These are phyloP conservation scores for Onychomys leucogaster DNA, from an alignment of 2,797 vertebrate species.

Conservation along the genomic window DNA sequence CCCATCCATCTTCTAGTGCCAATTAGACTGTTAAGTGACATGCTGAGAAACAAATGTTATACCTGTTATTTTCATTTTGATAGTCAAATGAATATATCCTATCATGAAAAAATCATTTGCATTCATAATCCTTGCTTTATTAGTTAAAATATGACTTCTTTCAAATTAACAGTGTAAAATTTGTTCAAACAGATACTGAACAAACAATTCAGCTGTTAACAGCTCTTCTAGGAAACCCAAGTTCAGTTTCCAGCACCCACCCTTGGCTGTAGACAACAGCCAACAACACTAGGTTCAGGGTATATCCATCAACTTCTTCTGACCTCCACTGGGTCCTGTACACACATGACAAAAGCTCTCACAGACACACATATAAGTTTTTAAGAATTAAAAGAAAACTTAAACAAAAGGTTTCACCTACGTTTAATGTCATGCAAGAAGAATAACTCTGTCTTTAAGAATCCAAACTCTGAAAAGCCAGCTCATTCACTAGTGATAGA, in stretches of 20 bases:
- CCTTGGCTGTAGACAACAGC: no score
- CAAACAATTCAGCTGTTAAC: background rate
- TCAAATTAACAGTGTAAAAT: background rate
- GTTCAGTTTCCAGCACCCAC: background rate
- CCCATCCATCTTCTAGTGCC: background rate
- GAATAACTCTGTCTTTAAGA: background rate
- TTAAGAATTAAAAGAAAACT: background rate
- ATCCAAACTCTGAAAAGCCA: background rate
- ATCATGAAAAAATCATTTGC: background rate
- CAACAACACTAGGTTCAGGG: background rate
- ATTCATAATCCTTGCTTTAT: background rate
- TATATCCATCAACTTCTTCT: background rate
- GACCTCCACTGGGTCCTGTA: fast-evolving
- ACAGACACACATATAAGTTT: background rate
- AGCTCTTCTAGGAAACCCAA: background rate
- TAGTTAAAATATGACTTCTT: background rate
- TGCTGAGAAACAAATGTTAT: background rate
- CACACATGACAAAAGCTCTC: no score
- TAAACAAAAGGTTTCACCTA: background rate
- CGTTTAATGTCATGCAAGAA: background rate
- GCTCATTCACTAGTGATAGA: no score
- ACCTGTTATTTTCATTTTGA: background rate
- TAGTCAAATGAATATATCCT: background rate
- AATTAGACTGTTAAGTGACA: background rate
- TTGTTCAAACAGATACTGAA: background rate